These are phyloP conservation scores for Semibalanus balanoides DNA, from an alignment of 1,140 invertebrate species.

Conservation along the genomic window DNA sequence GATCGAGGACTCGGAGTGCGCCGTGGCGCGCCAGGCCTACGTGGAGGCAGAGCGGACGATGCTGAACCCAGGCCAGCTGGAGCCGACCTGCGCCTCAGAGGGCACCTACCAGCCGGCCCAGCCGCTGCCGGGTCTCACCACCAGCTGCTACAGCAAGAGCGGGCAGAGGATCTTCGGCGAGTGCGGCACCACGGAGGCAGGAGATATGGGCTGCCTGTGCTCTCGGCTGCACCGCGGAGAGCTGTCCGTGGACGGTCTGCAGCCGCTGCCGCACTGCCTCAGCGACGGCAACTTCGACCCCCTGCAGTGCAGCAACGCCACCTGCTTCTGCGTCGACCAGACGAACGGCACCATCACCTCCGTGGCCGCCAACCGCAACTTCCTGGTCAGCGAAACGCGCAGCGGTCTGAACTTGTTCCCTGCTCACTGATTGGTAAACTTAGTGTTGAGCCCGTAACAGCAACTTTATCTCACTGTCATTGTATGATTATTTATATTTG, in stretches of 20 bases:
- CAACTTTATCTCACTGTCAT: too few relatives aligned
- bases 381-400: neutral
- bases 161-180: slow-evolving; percentile 15
- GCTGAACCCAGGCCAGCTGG: slow-evolving; percentile 7
- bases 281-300: slow-evolving; percentile 21
- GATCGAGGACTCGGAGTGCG: neutral
- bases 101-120: slow-evolving; percentile 14
- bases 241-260: slow-evolving; percentile 6
- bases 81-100: slow-evolving; percentile 14
- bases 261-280: slow-evolving; percentile 13
- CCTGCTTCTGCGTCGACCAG: slow-evolving; percentile 20
- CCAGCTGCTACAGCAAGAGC: slow-evolving; percentile 14
- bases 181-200: slow-evolving; percentile 11
- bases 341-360: slow-evolving; percentile 10
- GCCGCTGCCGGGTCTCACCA: slow-evolving; percentile 12
- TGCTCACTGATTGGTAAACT: too few relatives aligned
- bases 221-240: neutral
- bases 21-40: neutral
- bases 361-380: neutral
- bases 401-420: too few relatives aligned
- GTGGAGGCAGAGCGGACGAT: neutral
- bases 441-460: too few relatives aligned
- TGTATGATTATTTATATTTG: too few relatives aligned
- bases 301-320: slow-evolving; percentile 17
- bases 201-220: slow-evolving; percentile 16